Percentiles rank a stretch among this genome's conserved stretches.
Evolutionary conservation across 2,888 invertebrate genomes (phyloP).

Genomic region (Lobophora halterata): DNA sequence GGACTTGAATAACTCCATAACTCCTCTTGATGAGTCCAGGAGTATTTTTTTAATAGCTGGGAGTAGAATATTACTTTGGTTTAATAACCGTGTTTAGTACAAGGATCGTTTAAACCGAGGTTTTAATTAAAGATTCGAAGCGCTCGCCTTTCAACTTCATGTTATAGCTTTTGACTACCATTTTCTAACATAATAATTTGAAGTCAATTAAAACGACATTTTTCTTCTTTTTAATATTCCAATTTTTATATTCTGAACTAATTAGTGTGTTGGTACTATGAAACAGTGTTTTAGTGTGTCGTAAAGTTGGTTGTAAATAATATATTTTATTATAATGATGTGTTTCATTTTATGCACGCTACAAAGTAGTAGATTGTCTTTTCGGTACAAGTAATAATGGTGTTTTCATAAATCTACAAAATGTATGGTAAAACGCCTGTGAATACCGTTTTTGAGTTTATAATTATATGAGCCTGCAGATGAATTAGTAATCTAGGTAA

Average conservation of each 20-base stretch:
- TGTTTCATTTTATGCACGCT: constrained; percentile 9
- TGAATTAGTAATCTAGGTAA: no score
- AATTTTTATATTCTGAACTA: constrained; percentile 15
- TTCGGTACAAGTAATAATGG: not conserved
- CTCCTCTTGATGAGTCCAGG: constrained; percentile 49
- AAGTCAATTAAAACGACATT: constrained; percentile 16
- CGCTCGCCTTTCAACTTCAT: constrained; percentile 50
- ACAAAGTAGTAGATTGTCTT: constrained; percentile 5
- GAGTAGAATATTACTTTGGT: constrained; percentile 42
- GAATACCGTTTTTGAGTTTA: no score
- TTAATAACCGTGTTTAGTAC: constrained; percentile 46
- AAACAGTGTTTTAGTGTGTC: constrained; percentile 20
- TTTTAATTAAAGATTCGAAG: constrained; percentile 68
- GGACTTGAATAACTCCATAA: constrained; percentile 43
- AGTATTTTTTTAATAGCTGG: constrained; percentile 49
- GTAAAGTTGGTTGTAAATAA: constrained; percentile 19
- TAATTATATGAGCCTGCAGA: no score
- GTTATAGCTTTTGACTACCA: constrained; percentile 36
- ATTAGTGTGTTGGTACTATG: constrained; percentile 8
- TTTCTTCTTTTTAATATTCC: constrained; percentile 9
- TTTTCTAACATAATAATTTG: constrained; percentile 21
- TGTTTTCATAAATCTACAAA: not conserved
- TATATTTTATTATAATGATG: constrained; percentile 8
- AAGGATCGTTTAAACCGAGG: constrained; percentile 49
- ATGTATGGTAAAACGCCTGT: no score